Base-by-base conservation (phyloP, 2,888 invertebrate species). In the Alviniconcha strummeri region DNA sequence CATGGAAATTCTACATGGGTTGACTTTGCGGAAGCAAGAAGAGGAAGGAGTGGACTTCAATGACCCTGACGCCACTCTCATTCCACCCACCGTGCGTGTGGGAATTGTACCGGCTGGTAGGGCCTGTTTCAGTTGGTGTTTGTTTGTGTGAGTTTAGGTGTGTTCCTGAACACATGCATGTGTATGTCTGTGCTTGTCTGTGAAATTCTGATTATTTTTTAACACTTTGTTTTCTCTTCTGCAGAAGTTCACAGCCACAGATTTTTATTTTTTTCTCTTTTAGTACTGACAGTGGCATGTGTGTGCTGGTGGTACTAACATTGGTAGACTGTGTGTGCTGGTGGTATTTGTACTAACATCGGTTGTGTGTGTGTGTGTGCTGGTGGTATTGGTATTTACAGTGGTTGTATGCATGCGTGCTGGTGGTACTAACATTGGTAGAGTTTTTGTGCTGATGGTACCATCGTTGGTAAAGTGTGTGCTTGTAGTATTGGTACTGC, bases 81-180 rank as follows among this genome's bases (percentile, higher is more conserved):
- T 82, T 11, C 86, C 88, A 19, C 87, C 88, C 5, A 84, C 87
- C 15, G 86, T 90, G 54, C 89, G 90, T 1, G 87, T 91, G 9
- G 91, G 91, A 15, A 89, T 91, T 13, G 89, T 91, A 67, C 91
- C 91, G 15, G 89, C 91, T 85, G 91, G 88, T 88, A 72, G 78
- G 78, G n/a, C 8, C 9, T 36, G 36, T 36, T 0, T 36, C 36
- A 36, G 36, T 36, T 54, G 54, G 5, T 13, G 75, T 6, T 17
- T 36, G 55, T 52, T 15, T 64, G 4, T 64, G 64, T 1, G 11
- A 1, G 11, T 64, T 11, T 64, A 64, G 64, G 64, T 11, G 64
- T 64, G 36, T 36, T 36, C 36, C 36, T 36, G 36, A 36, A 36
- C 36, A 36, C 36, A 36, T 36, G 36, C 36, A 36, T 36, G 36